Percentiles rank a stretch among this genome's conserved stretches.
Conservation (phyloP, 1,140 invertebrate species). For the Anastrepha ludens region DNA sequence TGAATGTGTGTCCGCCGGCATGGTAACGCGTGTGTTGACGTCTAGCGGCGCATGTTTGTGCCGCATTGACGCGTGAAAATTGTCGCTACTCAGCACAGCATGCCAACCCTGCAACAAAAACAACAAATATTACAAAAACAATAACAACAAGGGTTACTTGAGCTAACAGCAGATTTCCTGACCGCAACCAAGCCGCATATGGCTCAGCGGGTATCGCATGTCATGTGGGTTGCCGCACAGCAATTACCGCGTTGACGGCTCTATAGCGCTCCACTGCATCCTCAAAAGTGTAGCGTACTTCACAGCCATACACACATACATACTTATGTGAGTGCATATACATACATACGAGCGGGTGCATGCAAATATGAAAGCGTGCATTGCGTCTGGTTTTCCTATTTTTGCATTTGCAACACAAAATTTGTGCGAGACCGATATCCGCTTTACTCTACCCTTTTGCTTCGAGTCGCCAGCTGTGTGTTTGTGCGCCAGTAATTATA, state of each 20-base stretch:
- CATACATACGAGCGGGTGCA: neutral
- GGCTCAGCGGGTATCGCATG: slow-evolving; percentile 12
- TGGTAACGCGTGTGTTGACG: no score
- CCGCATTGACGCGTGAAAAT: neutral
- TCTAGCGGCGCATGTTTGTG: no score
- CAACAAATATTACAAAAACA: neutral
- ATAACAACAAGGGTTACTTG: neutral
- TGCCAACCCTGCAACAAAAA: neutral
- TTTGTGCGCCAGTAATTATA: no score
- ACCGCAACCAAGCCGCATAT: neutral
- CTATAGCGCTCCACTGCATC: neutral
- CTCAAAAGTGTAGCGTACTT: neutral
- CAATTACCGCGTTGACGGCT: slow-evolving; percentile 17
- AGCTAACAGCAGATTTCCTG: neutral
- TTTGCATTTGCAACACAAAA: no score
- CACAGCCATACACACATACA: neutral
- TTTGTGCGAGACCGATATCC: no score
- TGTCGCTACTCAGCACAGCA: neutral
- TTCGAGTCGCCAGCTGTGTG: no score
- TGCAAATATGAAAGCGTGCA: neutral
- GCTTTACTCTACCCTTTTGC: no score
- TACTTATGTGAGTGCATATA: neutral
- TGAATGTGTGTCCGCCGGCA: no score
- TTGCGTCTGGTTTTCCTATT: no score
- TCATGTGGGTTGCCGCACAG: neutral